A percentile compares a stretch with the other conserved stretches of the same genome.
phyloP scores from a whole-genome alignment of 2,113 vertebrate genomes.

The Mionectes macconnelli region DNA sequence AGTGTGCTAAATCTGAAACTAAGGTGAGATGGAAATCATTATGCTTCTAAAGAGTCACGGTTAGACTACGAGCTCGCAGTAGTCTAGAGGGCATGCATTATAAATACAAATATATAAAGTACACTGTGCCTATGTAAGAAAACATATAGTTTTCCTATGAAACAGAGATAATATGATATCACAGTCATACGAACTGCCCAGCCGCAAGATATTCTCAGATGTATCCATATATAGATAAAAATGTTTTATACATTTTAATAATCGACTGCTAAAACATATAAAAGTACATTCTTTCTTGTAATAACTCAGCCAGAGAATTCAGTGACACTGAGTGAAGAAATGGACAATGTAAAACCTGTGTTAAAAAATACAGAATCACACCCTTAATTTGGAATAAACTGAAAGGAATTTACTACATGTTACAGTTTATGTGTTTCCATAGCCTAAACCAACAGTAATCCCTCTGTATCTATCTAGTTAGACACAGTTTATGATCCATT shows the following conservation, averaged over 20 bases:
- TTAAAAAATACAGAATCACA: not conserved
- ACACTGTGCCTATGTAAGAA: not conserved
- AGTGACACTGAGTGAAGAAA: not conserved
- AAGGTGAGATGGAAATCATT: not conserved
- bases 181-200: not conserved
- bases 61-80: not conserved
- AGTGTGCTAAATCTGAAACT: not conserved
- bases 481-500: not conserved
- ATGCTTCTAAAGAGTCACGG: not conserved
- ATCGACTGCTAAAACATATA: not conserved
- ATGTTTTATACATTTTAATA: not conserved
- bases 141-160: not conserved
- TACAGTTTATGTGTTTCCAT: not conserved
- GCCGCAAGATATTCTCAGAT: not conserved
- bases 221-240: not conserved
- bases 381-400: not conserved
- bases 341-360: not conserved
- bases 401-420: not conserved
- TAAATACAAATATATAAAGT: not conserved
- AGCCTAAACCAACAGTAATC: not conserved
- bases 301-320: not conserved
- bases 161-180: not conserved
- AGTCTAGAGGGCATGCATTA: not conserved
- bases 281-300: not conserved
- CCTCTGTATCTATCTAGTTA: constrained; percentile 19